These are phyloP conservation scores for Spisula subtruncata DNA, from an alignment of 2,888 invertebrate species.

Conservation along the genomic window DNA sequence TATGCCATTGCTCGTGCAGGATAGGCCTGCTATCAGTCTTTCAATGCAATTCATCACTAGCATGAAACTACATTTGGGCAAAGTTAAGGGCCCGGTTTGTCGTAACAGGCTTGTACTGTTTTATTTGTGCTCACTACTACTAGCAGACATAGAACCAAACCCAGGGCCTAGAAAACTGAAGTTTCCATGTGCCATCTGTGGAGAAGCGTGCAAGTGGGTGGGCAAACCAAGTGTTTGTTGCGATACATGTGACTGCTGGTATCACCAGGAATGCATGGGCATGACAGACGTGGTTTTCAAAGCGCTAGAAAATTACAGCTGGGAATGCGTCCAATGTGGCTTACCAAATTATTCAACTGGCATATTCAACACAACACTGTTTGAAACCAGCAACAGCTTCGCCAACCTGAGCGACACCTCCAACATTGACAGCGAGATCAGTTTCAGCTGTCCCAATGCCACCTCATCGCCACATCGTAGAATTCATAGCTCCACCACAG, in stretches of 20 bases:
- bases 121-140: too few relatives aligned
- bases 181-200: slow-evolving; percentile 48
- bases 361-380: slow-evolving; percentile 39
- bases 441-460: slow-evolving; percentile 21
- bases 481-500: background rate
- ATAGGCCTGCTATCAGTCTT: too few relatives aligned
- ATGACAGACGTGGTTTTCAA: slow-evolving; percentile 56
- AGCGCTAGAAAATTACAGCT: slow-evolving; percentile 43
- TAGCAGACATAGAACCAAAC: too few relatives aligned
- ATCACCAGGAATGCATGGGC: slow-evolving; percentile 57
- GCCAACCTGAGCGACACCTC: background rate
- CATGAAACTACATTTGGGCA: too few relatives aligned
- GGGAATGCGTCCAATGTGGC: slow-evolving; percentile 58
- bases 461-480: slow-evolving; percentile 25
- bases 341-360: slow-evolving; percentile 51
- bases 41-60: too few relatives aligned
- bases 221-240: slow-evolving; percentile 46
- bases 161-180: slow-evolving; percentile 47
- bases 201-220: slow-evolving; percentile 40
- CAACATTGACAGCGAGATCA: slow-evolving; percentile 32
- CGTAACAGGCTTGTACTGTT: too few relatives aligned
- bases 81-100: too few relatives aligned
- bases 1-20: too few relatives aligned
- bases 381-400: slow-evolving; percentile 47
- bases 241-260: slow-evolving; percentile 56